Percentiles rank a stretch among this genome's conserved stretches.
Evolutionary conservation across 2,888 invertebrate genomes (phyloP).

Genomic region (Polyommatus iphigenia): DNA sequence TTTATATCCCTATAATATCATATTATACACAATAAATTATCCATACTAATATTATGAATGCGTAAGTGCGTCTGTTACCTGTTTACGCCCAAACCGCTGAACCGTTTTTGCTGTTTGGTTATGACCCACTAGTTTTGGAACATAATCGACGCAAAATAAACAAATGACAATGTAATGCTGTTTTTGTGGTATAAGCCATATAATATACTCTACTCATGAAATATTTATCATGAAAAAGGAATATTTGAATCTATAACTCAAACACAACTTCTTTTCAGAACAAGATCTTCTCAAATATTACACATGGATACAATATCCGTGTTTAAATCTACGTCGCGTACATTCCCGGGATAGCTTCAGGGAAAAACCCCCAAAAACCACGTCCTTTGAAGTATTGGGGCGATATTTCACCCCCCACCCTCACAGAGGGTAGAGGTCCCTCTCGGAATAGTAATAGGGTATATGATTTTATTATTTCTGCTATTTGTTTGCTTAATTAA

Average conservation of each 20-base stretch:
- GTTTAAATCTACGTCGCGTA: neutral
- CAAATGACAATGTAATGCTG: too few species aligned
- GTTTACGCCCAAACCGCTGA: too few species aligned
- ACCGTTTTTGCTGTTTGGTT: too few species aligned
- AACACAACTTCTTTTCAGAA: neutral
- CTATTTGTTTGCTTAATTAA: neutral
- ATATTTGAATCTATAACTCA: neutral
- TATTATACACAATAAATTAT: too few species aligned
- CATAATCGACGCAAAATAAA: too few species aligned
- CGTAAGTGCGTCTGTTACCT: too few species aligned
- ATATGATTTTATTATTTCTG: constrained; percentile 1
- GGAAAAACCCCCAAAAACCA: constrained; percentile 4
- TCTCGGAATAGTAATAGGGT: neutral
- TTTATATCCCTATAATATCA: too few species aligned
- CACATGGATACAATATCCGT: neutral
- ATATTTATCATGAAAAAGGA: too few species aligned
- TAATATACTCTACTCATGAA: too few species aligned
- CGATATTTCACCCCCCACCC: neutral
- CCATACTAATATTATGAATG: too few species aligned
- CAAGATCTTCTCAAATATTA: neutral
- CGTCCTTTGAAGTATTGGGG: constrained; percentile 14
- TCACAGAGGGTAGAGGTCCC: neutral
- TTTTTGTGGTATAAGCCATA: too few species aligned
- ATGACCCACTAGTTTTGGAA: too few species aligned
- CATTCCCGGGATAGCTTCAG: neutral